These are phyloP conservation scores for Alaudala cheleensis DNA, from an alignment of 2,113 vertebrate genomes.

Conservation along the genomic window DNA sequence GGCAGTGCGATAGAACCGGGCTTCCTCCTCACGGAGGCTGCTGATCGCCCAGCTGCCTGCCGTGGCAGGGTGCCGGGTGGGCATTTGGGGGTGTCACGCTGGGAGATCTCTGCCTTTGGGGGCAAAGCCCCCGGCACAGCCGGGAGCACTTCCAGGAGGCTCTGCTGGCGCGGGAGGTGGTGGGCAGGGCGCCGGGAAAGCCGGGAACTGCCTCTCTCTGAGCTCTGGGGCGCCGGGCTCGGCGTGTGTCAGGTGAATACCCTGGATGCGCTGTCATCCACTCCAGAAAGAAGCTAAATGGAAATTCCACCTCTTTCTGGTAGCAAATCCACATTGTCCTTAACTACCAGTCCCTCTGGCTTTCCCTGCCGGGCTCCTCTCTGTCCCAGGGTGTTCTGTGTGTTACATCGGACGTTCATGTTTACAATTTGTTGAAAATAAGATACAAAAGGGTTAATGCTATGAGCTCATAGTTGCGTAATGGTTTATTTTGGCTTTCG, in stretches of 20 bases:
- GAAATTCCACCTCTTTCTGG: not conserved
- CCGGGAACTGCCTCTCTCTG: fast-evolving
- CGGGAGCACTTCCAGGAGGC: not conserved
- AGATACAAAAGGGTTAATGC: not conserved
- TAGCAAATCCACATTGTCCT: not conserved
- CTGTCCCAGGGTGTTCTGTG: fast-evolving
- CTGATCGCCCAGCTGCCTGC: fast-evolving
- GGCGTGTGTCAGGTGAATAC: fast-evolving
- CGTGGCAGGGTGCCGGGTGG: fast-evolving
- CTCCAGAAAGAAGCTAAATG: not conserved
- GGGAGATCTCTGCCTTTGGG: not conserved
- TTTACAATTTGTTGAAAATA: not conserved
- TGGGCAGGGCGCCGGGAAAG: not conserved
- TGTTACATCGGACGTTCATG: not conserved
- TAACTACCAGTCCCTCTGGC: not conserved
- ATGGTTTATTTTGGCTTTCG: not conserved
- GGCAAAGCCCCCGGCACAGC: not conserved
- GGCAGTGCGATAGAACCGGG: fast-evolving
- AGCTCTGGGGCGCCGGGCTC: not conserved
- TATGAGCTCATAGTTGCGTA: not conserved
- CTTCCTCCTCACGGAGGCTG: no score
- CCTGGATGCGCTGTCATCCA: fast-evolving
- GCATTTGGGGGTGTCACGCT: fast-evolving
- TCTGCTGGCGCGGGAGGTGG: not conserved
- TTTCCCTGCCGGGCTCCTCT: not conserved